Percentiles rank a stretch among this genome's conserved stretches.
Evolutionary conservation across 2,797 vertebrate genomes (phyloP).

Genomic region (Artibeus jamaicensis): DNA sequence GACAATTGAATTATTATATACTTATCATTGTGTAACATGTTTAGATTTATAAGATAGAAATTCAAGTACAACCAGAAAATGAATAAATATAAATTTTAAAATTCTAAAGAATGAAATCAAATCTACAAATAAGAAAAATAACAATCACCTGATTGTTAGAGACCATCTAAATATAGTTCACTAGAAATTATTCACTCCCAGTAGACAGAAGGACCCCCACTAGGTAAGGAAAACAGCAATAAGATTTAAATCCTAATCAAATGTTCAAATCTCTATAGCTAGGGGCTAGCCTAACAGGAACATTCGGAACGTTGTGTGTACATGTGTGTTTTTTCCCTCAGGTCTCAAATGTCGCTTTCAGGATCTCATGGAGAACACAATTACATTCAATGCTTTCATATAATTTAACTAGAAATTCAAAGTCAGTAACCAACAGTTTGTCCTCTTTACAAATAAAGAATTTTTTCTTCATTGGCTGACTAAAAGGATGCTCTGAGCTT

Average conservation of each 20-base stretch:
- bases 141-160: conserved; percentile 55
- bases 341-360: conserved; percentile 47
- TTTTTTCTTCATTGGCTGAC: conserved; percentile 66
- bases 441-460: conserved; percentile 76
- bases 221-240: conserved; percentile 22
- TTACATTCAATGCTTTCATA: conserved; percentile 68
- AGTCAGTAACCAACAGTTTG: conserved; percentile 72
- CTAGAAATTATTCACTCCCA: conserved; percentile 34
- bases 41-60: conserved; percentile 26
- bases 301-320: background rate
- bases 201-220: background rate
- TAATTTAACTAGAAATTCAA: conserved; percentile 67
- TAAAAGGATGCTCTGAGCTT: conserved; percentile 72
- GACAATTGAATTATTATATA: conserved; percentile 35
- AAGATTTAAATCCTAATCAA: conserved; percentile 56
- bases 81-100: conserved; percentile 28
- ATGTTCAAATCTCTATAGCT: background rate
- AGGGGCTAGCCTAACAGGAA: conserved; percentile 33
- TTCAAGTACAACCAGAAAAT: conserved; percentile 32
- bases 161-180: conserved; percentile 58
- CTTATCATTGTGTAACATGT: conserved; percentile 15
- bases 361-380: conserved; percentile 12
- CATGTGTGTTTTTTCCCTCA: background rate
- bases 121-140: conserved; percentile 15
- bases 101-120: conserved; percentile 29